Base-by-base conservation (phyloP, 92 coral and sea anemone species). In the Umimayanthus chanpuru region DNA sequence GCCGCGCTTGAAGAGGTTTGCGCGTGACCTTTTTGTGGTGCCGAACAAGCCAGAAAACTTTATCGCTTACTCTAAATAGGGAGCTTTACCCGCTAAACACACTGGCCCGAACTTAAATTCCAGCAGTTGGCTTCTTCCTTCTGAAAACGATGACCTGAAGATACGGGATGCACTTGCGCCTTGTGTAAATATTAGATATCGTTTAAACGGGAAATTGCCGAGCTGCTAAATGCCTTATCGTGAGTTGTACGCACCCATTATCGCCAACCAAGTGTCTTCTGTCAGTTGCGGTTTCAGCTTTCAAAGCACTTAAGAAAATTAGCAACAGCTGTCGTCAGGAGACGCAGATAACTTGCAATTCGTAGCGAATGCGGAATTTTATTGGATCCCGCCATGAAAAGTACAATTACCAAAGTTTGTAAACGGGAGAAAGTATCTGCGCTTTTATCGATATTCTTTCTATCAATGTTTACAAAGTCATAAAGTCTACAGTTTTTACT, bases 271-370 rank as follows among this genome's bases (percentile, higher is more conserved):
- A 83, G 87, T 83, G 78, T 70, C 87, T 68, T 68, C 87, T 83
- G 87, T 83, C 87, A 83, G 39, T 83, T 28, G 87, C 64, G 87
- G 87, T 83, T 83, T 83, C 87, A 68, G 55, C 58, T 83, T 83
- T 68, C 87, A 70, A 28, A 32, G 77, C 78, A 83, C 87, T 83
- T 83, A 68, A 83, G 74, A 83, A 80, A 83, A 83, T 83, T 83
- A 83, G 87, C 64, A 41, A 38, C 78, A 68, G 78, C 87, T 83
- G 87, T 83, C 87, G 87, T 68, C 87, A 83, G 18, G 28, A 58
- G 36, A 80, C 39, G 39, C 55, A 68, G 73, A n/a, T 68, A 68
- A 68, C 72, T 66, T 25, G 28, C 32, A 68, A 67, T n/a, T 0
- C 41, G 75, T 8, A 25, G 75, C 38, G 75, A 2, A 53, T 9